phyloP scores from a whole-genome alignment of 2,888 invertebrate genomes.

The Blastobasis lacticolella region DNA sequence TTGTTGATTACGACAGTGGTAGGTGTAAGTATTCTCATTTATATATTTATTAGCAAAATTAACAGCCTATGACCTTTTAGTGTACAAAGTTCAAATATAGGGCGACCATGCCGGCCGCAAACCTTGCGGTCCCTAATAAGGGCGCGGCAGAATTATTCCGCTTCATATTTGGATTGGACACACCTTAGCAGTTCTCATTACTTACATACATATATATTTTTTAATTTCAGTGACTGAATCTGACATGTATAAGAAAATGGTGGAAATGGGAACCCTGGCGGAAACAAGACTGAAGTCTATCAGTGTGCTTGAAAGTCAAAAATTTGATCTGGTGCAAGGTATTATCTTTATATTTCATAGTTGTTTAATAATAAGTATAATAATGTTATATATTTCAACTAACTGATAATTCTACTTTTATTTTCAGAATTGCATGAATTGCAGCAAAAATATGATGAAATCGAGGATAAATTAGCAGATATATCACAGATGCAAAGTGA shows the following conservation, averaged over 20 bases:
- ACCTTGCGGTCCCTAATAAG: too few relatives aligned
- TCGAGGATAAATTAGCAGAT: constrained; percentile 76
- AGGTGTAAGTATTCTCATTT: constrained; percentile 65
- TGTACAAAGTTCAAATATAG: too few relatives aligned
- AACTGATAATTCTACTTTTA: neutral
- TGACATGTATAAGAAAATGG: constrained; percentile 63
- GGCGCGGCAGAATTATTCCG: too few relatives aligned
- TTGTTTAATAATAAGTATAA: too few relatives aligned
- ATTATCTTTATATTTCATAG: constrained; percentile 14
- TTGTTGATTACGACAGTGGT: constrained; percentile 85
- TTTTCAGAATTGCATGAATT: constrained; percentile 69
- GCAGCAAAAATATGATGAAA: constrained; percentile 76
- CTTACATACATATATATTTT: neutral
- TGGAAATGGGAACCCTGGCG: constrained; percentile 62
- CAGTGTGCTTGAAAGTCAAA: constrained; percentile 77
- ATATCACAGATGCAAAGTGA: constrained; percentile 77
- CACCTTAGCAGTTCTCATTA: too few relatives aligned
- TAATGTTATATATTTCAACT: neutral
- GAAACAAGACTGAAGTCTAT: constrained; percentile 75
- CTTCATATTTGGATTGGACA: too few relatives aligned
- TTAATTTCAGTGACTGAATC: constrained; percentile 60
- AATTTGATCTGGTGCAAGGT: constrained; percentile 79
- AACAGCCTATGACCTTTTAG: too few relatives aligned
- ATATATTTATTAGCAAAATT: neutral
- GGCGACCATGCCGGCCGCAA: too few relatives aligned